Base-by-base conservation (phyloP, 2,113 vertebrate genomes). In the Coregonus clupeaformis region DNA sequence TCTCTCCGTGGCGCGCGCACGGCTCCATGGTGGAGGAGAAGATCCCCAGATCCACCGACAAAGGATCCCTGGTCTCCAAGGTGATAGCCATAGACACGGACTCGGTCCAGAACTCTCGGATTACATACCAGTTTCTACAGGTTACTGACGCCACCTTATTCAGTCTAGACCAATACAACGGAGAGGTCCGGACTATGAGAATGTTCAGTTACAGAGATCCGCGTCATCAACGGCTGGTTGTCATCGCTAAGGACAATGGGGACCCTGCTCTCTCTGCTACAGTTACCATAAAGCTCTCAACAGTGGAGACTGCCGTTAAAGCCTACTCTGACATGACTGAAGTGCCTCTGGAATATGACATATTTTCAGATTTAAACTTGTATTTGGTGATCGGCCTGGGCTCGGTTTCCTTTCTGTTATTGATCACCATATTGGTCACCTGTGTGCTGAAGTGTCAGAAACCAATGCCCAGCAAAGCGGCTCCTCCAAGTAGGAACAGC, bases 231-330 rank as follows among this genome's bases (percentile, higher is more conserved):
- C 75, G 47, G 2, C 80, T 94, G 42, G 72, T 94, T 47, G 88
- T 94, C 69, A 89, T 93, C 70, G 92, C 93, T 69, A 80, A 87
- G 25, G 94, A 94, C 0, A 76, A 91, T 0, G 94, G 94, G 1
- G 83, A 94, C 57, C 93, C 93, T 0, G 81, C 92, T 4, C 92
- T 95, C 47, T 96, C 94, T 0, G 91, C 83, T 29, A 85, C 83
- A 76, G 88, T 94, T 11, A 91, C 94, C 74, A 90, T 90, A 6
- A 90, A 88, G 59, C 77, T 94, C 76, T 79, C 79, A 68, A 81
- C 82, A 45, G 67, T 82, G 71, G 80, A 84, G 76, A 85, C 80
- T 36, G 78, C 64, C 2, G 71, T 85, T 1, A 85, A 85, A 72
- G 63, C 83, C 71, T 78, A 80, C 78, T 81, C 81, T 69, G 82